Conservation (phyloP, 2,888 invertebrate species). For the Dinocampus coccinellae region DNA sequence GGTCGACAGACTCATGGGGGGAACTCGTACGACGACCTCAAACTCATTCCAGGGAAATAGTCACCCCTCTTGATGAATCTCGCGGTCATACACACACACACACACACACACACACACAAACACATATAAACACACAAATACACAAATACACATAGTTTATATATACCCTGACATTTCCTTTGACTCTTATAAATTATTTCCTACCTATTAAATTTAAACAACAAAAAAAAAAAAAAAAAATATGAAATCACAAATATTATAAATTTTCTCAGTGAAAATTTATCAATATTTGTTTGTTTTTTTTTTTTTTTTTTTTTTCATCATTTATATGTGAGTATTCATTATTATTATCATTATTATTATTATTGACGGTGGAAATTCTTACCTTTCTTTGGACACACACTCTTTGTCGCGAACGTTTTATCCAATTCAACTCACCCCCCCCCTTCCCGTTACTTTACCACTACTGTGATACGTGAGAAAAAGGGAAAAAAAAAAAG, state of each 20-base stretch:
- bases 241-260: background rate
- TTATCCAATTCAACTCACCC: constrained; percentile 12
- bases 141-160: constrained; percentile 7
- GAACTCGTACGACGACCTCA: constrained; percentile 67
- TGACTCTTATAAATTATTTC: constrained; percentile 3
- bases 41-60: constrained; percentile 42
- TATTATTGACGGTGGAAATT: background rate
- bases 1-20: constrained; percentile 64
- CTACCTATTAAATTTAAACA: background rate
- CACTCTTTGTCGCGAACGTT: background rate
- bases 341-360: background rate
- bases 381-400: constrained; percentile 22
- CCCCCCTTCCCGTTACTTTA: background rate
- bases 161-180: constrained; percentile 10
- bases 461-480: background rate
- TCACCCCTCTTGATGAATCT: constrained; percentile 42
- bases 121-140: background rate
- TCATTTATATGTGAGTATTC: constrained; percentile 3
- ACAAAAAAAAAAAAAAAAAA: constrained; percentile 7
- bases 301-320: background rate
- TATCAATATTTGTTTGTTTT: no score
- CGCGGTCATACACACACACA: constrained; percentile 28
- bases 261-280: background rate
- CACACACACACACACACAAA: background rate
- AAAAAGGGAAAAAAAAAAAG: no score